phyloP scores from a whole-genome alignment of 1,140 invertebrate genomes.

The Andrena cerasifolii region DNA sequence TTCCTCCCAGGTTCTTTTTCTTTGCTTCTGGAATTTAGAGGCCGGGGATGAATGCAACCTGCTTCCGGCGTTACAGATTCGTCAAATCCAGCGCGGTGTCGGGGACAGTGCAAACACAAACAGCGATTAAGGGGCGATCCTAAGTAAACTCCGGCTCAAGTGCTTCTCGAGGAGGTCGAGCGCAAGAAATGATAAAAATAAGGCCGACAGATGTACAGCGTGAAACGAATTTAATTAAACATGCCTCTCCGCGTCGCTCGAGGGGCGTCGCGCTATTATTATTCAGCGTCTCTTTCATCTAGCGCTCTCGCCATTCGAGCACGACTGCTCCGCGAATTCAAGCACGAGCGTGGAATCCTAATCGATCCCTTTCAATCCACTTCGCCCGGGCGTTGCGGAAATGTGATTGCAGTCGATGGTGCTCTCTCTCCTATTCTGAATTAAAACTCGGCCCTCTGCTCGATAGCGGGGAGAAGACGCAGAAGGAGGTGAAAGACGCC shows the following conservation, averaged over 20 bases:
- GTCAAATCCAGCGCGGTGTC: conserved; percentile 14
- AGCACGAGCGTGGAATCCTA: not conserved
- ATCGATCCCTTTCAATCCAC: not conserved
- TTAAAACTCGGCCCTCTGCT: too few species aligned
- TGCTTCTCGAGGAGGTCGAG: conserved; percentile 32
- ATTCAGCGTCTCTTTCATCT: not conserved
- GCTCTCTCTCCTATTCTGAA: too few species aligned
- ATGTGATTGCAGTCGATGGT: too few species aligned
- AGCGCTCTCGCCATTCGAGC: not conserved
- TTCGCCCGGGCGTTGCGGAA: too few species aligned
- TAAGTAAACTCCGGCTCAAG: conserved; percentile 50
- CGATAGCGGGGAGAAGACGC: not conserved
- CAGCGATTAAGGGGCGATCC: conserved; percentile 57
- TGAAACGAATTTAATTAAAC: conserved; percentile 47
- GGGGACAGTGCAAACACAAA: conserved; percentile 57
- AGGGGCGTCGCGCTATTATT: not conserved
- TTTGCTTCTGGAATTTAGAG: not conserved
- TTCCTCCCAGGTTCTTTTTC: too few species aligned
- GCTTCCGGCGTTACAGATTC: conserved; percentile 39
- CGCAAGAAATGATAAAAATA: conserved; percentile 50
- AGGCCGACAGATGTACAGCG: conserved; percentile 40
- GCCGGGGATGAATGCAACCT: conserved; percentile 24
- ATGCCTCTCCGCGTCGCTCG: not conserved
- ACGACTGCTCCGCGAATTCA: not conserved
- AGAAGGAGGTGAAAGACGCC: not conserved